These are phyloP conservation scores for Eupsilia transversa DNA, from an alignment of 2,888 invertebrate genomes.

Conservation along the genomic window DNA sequence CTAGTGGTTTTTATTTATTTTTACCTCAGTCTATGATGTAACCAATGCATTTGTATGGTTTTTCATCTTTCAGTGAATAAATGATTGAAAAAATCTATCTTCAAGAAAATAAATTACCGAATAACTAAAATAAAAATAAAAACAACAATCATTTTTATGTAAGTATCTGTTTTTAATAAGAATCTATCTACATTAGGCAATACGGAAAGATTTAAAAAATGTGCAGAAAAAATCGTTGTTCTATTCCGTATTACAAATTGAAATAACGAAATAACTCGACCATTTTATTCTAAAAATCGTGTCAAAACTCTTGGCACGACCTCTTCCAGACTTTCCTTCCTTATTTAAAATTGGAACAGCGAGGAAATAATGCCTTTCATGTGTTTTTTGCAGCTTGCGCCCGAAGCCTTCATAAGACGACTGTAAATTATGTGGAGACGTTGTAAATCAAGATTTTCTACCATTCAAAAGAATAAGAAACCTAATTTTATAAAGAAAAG, in stretches of 20 bases:
- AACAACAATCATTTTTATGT: neutral
- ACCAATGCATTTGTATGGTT: no score
- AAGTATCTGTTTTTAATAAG: neutral
- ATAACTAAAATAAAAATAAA: neutral
- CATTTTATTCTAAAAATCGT: slow-evolving; percentile 16
- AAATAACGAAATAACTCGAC: neutral
- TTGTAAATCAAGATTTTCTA: slow-evolving; percentile 1
- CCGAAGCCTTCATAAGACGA: slow-evolving; percentile 19
- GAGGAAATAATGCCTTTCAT: slow-evolving; percentile 40
- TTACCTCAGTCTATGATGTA: no score
- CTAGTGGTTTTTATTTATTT: neutral
- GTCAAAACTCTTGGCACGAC: slow-evolving; percentile 15
- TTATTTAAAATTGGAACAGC: slow-evolving; percentile 41
- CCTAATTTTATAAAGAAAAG: neutral
- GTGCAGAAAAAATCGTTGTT: neutral
- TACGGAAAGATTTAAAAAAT: no score
- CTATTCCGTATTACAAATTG: neutral
- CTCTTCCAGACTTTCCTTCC: slow-evolving; percentile 6
- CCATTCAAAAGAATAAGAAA: slow-evolving; percentile 3
- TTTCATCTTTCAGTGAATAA: neutral
- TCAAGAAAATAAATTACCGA: neutral
- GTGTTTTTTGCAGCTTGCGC: slow-evolving; percentile 33
- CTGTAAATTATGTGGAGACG: slow-evolving; percentile 9
- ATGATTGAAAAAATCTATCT: neutral
- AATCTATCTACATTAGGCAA: no score